Evolutionary conservation across 2,113 vertebrate genomes (phyloP), one percentile per base, ranked within the genome.

Genomic region (Dromiciops gliroides): DNA sequence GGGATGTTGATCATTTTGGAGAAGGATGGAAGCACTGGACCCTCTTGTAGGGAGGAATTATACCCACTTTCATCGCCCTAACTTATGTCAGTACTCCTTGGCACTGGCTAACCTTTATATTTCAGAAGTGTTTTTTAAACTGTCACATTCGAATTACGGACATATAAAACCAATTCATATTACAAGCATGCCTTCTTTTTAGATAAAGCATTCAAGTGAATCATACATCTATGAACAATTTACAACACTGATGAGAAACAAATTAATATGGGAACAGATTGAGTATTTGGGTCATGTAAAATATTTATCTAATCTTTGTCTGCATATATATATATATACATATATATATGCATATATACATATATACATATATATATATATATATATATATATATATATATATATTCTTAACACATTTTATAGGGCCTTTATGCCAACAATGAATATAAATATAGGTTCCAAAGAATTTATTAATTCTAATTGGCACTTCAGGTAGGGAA

Each of bases 391-490:
- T 67, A n/a, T 11, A n/a, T 67, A 67, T 67, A n/a, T 11, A 67
- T n/a, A 51, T 91, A 31, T 89, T 90, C 28, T 10, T 49, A 91
- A 83, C 89, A 95, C 11, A 23, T 56, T 93, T 47, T 94, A 75
- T 92, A 94, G 94, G 95, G 94, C 51, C 94, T 91, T 25, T 52
- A 26, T 48, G 49, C 91, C 51, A 94, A 93, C 93, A 24, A 3
- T 47, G 75, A 67, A 67, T 67, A 37, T n/a, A n/a, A 67, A 67
- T 16, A 67, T n/a, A 67, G 31, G 60, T 67, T 67, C 11, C 37
- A 67, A 67, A 37, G 31, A 67, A 19, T n/a, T 67, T 67, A n/a
- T 31, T 67, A 19, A 67, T 16, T 67, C 31, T n/a, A 67, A 67
- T 16, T n/a, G 12, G n/a, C 14, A n/a, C 31, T 14, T n/a, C 14